phyloP scores from a whole-genome alignment of 2,797 vertebrate species.

The Anguilla anguilla region DNA sequence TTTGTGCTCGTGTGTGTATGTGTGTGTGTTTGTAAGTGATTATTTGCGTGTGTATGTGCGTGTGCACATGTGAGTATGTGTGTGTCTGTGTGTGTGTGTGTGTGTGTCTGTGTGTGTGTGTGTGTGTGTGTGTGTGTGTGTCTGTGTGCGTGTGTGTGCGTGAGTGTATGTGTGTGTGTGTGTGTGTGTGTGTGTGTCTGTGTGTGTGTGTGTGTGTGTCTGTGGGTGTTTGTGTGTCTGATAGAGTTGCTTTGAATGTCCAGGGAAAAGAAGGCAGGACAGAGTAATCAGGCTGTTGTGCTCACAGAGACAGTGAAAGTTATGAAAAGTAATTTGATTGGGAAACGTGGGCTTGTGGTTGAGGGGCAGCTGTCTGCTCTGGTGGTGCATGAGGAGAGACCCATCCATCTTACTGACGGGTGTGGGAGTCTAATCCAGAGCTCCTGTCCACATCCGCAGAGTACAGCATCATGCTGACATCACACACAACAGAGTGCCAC shows the following conservation, averaged over 20 bases:
- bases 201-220: not conserved
- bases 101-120: not conserved
- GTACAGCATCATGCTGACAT: not conserved
- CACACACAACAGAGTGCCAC: not conserved
- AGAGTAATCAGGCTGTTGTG: conserved; percentile 52
- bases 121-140: not conserved
- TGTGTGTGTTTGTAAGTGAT: not conserved
- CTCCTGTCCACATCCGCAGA: not conserved
- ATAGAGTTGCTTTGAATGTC: not conserved
- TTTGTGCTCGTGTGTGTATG: not conserved
- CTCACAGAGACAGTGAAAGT: conserved; percentile 64
- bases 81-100: not conserved
- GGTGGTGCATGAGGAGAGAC: conserved; percentile 48
- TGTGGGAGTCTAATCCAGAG: conserved; percentile 7
- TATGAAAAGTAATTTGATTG: conserved; percentile 69
- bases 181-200: not conserved
- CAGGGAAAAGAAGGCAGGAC: conserved; percentile 15
- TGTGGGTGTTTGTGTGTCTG: not conserved
- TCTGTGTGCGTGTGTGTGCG: not conserved
- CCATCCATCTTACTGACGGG: conserved; percentile 59
- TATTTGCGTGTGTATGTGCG: not conserved
- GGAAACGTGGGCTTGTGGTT: conserved; percentile 62
- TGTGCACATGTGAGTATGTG: not conserved
- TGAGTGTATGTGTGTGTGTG: not conserved
- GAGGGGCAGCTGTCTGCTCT: conserved; percentile 72